Base-by-base conservation (phyloP, 1,140 invertebrate genomes). In the Euschistus heros region DNA sequence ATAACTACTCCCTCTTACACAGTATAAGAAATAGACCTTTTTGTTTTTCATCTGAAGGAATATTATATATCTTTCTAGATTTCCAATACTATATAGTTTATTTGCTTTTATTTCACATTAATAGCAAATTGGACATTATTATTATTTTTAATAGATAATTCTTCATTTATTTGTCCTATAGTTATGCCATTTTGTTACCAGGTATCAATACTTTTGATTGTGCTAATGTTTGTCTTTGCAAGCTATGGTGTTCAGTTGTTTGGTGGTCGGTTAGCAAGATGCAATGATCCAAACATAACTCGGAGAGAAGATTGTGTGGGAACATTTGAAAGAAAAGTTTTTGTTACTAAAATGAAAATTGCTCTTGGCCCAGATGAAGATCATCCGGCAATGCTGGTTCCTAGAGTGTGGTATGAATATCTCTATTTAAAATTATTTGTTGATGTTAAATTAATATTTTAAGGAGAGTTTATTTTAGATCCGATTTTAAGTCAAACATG, bases 201-300 rank as follows among this genome's bases (percentile, higher is more conserved):
- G 86, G 89, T 96, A 79, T 98, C 95, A 0, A 94, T 97, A 14
- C 79, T 99, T n/a, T 79, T 99, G 30, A 96, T 99, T 71, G 84
- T 99, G 1, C 79, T 99, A 20, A 98, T 99, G 89, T 99, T 99
- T 76, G 92, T 99, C 18, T 99, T 99, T 77, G 96, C 97, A 54
- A 97, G 92, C 75, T 99, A 98, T 73, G 97, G 97, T 0, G 94
- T 99, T 2, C 97, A 99, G 74, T 77, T 98, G 50, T 98, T 97
- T 75, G 97, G 97, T 14, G 97, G 97, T 47, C 77, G 82, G 74
- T 77, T 99, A 70, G 96, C 96, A 2, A 82, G 95, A 30, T 99
- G 97, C 74, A 99, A 99, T 77, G 97, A 99, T 78, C 92, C 90
- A 0, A 90, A 83, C 0, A 93, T 99, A 60, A 80, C 77, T 0